phyloP scores from a whole-genome alignment of 2,888 invertebrate species.

The Podabrus alpinus region DNA sequence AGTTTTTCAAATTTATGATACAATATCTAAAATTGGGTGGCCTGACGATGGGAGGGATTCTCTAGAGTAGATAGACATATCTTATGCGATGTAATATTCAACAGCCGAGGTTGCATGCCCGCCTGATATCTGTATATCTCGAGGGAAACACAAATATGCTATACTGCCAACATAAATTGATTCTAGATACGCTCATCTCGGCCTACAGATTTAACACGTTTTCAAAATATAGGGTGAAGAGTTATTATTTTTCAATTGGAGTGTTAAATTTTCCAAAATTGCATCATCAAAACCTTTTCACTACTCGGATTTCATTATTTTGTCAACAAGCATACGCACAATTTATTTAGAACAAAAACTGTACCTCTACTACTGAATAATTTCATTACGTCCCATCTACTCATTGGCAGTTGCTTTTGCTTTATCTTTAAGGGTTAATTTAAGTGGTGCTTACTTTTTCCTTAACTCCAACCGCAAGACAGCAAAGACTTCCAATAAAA shows the following conservation, averaged over 20 bases:
- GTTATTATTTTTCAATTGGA: constrained; percentile 45
- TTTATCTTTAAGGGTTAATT: not conserved
- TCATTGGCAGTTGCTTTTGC: not conserved
- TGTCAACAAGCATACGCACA: not conserved
- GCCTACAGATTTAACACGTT: constrained; percentile 53
- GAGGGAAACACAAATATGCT: constrained; percentile 57
- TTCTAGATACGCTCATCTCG: constrained; percentile 53
- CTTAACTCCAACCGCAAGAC: constrained; percentile 30
- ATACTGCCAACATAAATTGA: constrained; percentile 57
- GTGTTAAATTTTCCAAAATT: constrained; percentile 8
- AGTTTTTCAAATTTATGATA: constrained; percentile 26
- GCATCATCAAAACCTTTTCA: not conserved
- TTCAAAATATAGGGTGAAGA: constrained; percentile 49
- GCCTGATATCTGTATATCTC: constrained; percentile 50
- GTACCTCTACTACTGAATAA: not conserved
- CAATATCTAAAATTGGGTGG: constrained; percentile 27
- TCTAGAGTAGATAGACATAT: constrained; percentile 32
- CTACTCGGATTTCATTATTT: not conserved
- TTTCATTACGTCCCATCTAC: not conserved
- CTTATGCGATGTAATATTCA: constrained; percentile 44
- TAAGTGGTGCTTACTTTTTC: constrained; percentile 11
- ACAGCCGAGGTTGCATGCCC: constrained; percentile 44
- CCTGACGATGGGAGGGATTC: constrained; percentile 20
- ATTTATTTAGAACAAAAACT: not conserved
- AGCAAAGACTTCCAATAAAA: constrained; percentile 52